Conservation (phyloP, 2,113 vertebrate genomes). For the Limnothrissa miodon region DNA sequence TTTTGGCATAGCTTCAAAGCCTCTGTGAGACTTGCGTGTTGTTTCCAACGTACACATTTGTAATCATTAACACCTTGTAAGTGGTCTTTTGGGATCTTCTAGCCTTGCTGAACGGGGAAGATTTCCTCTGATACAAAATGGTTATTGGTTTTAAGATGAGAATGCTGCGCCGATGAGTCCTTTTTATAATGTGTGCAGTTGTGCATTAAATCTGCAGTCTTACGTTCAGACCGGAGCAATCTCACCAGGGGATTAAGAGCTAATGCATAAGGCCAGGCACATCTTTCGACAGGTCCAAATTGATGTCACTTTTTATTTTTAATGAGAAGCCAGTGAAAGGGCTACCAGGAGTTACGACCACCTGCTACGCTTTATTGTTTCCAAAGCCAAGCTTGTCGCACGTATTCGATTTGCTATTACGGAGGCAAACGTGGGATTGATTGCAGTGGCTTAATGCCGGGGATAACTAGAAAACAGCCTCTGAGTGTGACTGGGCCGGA, state of each 20-base stretch:
- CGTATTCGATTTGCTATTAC: slow-evolving; percentile 6
- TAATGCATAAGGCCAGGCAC: neutral
- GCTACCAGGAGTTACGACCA: neutral
- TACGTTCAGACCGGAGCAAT: neutral
- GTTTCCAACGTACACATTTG: neutral
- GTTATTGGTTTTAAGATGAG: neutral
- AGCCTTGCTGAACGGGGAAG: neutral
- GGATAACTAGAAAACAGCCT: neutral
- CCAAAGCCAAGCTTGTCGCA: neutral
- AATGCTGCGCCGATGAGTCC: neutral
- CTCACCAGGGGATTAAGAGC: neutral
- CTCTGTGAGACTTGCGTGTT: neutral
- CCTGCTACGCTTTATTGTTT: neutral
- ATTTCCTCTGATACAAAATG: neutral
- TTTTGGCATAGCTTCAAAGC: neutral
- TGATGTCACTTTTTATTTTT: neutral
- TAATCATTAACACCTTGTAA: slow-evolving; percentile 7
- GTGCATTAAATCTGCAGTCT: neutral
- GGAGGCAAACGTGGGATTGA: neutral
- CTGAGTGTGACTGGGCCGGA: neutral
- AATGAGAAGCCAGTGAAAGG: neutral
- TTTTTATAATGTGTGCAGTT: neutral
- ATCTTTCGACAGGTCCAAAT: neutral
- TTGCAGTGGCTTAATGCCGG: neutral
- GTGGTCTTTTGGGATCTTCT: neutral